Evolutionary conservation across 92 coral and sea anemone species (phyloP).

Genomic region (Pocillopora meandrina): DNA sequence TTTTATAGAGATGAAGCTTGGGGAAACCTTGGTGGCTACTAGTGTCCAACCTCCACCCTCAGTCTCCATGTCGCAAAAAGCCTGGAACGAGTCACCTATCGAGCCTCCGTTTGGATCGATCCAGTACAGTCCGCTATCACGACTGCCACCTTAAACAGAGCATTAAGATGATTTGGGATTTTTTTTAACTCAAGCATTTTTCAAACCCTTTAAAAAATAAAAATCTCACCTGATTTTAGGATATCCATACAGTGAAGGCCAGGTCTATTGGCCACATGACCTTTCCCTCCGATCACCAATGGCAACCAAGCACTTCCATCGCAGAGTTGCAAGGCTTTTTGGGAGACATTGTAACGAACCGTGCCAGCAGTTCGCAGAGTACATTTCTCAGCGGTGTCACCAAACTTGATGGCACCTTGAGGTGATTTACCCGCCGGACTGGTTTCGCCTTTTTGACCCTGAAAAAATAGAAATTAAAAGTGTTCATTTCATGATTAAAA

Average conservation of each 20-base stretch:
- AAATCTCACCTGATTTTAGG: conserved; percentile 52
- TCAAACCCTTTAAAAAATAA: not conserved
- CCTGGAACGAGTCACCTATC: conserved; percentile 71
- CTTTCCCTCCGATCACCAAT: conserved; percentile 44
- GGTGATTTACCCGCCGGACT: conserved; percentile 50
- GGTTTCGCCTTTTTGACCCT: conserved; percentile 64
- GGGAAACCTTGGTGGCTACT: conserved; percentile 60
- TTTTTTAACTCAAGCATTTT: not conserved
- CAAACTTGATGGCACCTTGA: conserved; percentile 57
- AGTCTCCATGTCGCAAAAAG: conserved; percentile 79
- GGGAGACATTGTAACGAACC: conserved; percentile 62
- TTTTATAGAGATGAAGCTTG: conserved; percentile 31
- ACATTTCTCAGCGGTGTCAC: conserved; percentile 63
- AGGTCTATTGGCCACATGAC: conserved; percentile 44
- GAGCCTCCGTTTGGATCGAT: conserved; percentile 85
- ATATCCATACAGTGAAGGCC: conserved; percentile 66
- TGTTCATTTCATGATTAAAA: too few relatives aligned
- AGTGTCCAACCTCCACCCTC: conserved; percentile 35
- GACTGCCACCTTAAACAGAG: not conserved
- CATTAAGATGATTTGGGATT: too few relatives aligned
- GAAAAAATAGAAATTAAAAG: not conserved
- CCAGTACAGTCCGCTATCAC: conserved; percentile 72
- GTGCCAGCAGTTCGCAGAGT: conserved; percentile 61
- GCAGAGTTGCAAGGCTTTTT: conserved; percentile 61
- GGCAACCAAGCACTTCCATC: conserved; percentile 70